Evolutionary conservation across 2,113 vertebrate species (phyloP), one percentile per base, ranked within the genome.

Genomic region (Chamaetylas fuelleborni): DNA sequence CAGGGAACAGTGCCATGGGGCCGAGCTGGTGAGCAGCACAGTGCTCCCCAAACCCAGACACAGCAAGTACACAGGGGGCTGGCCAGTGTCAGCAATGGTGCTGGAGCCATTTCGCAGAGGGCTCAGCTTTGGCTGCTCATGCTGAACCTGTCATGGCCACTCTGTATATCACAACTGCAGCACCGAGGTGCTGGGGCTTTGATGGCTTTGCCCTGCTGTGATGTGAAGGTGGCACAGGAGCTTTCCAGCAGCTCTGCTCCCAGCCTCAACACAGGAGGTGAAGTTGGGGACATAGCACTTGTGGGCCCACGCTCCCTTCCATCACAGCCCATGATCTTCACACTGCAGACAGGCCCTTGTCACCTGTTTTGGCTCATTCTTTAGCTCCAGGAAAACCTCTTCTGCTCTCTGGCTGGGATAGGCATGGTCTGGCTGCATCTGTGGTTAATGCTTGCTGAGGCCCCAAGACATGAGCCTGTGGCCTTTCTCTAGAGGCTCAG

Each of bases 41-140:
- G 40, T 11, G 45, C 25, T 80, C 42, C 73, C 38, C 14, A 15
- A 43, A 53, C 38, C 42, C 33, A 25, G 42, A 9, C 60, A 38
- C 5, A 14, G 29, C 50, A 42, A 42, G 38, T 2, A 9, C 38
- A 14, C n/a, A 6, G 0, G 0, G 54, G 60, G 25, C 19, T n/a
- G 56, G 23, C 31, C 6, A 6, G 4, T 6, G 29, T 16, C 82
- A 64, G 58, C 5, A 4, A 0, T 43, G 26, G 13, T 3, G 6
- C 16, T 48, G 57, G 34, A 45, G 62, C 42, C 1, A 1, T 12
- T 31, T 13, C 28, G 23, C 58, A 42, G 20, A 53, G 34, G 33
- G 17, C 8, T 13, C 71, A 57, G 42, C 64, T 73, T 18, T 8
- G 23, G 18, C 54, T 71, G 62, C 65, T 76, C 31, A 3, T 8